Percentiles rank a stretch among this genome's conserved stretches.
These are phyloP conservation scores for Agonopterix alstromeriana DNA, from an alignment of 2,888 invertebrate species.

Conservation along the genomic window DNA sequence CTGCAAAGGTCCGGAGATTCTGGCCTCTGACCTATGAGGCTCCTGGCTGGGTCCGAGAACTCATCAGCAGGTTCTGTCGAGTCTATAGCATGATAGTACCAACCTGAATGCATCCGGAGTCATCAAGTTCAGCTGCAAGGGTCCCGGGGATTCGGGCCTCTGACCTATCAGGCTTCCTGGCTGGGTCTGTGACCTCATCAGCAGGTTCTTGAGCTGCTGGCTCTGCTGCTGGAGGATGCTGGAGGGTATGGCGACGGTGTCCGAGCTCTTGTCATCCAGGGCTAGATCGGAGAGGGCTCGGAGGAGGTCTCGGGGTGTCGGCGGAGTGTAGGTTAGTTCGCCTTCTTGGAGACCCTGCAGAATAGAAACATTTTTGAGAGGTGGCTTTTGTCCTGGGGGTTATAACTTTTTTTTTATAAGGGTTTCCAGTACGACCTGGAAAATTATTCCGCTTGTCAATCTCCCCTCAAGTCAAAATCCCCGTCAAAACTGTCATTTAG, in stretches of 20 bases:
- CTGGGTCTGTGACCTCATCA: conserved; percentile 39
- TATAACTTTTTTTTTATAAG: too few relatives aligned
- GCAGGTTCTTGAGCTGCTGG: conserved; percentile 66
- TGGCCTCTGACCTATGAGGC: conserved; percentile 45
- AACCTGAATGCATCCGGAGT: conserved; percentile 90
- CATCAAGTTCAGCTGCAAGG: conserved; percentile 82
- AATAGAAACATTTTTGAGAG: too few relatives aligned
- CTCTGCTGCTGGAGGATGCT: conserved; percentile 69
- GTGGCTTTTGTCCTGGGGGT: too few relatives aligned
- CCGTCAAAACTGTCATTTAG: too few relatives aligned
- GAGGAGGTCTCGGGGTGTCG: conserved; percentile 14
- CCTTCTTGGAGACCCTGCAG: conserved; percentile 90
- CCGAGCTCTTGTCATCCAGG: conserved; percentile 37
- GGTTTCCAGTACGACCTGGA: too few relatives aligned
- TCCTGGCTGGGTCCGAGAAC: conserved; percentile 33
- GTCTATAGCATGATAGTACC: too few relatives aligned
- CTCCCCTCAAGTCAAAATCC: too few relatives aligned
- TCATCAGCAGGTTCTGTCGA: conserved; percentile 61
- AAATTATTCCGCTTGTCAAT: too few relatives aligned
- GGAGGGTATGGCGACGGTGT: conserved; percentile 24
- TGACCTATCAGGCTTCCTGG: conserved; percentile 49
- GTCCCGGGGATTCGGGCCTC: conserved; percentile 52
- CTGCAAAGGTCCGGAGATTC: conserved; percentile 55
- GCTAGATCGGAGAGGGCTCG: conserved; percentile 37
- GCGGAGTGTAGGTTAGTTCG: conserved; percentile 80